Evolutionary conservation across 2,888 invertebrate genomes (phyloP).

Genomic region (Geotrupes spiniger): DNA sequence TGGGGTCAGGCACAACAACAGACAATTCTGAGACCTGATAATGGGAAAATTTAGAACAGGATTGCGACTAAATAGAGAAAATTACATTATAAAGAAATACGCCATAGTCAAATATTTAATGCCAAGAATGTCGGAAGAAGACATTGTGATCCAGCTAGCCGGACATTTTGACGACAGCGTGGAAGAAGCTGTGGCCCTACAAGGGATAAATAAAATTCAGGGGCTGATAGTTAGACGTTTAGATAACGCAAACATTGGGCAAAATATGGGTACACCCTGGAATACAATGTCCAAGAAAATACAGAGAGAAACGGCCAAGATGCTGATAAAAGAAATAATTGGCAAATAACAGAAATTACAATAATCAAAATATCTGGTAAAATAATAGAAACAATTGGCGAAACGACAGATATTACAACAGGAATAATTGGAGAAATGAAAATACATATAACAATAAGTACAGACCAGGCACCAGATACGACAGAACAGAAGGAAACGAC

Average conservation of each 20-base stretch:
- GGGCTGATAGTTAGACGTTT: not conserved
- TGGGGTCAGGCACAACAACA: not conserved
- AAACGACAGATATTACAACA: no score
- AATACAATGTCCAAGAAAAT: no score
- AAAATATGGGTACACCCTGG: no score
- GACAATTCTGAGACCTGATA: not conserved
- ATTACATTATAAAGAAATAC: not conserved
- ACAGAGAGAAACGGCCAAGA: no score
- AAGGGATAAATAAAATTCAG: not conserved
- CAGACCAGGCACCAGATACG: no score
- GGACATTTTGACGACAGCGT: not conserved
- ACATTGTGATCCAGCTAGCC: not conserved
- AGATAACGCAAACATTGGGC: not conserved
- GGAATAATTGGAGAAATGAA: not conserved
- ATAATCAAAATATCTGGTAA: no score
- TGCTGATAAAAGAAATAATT: no score
- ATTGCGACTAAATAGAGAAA: not conserved
- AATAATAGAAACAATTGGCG: no score
- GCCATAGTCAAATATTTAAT: not conserved
- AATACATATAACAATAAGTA: not conserved
- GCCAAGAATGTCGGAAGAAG: not conserved
- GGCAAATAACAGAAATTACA: no score
- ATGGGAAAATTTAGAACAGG: not conserved
- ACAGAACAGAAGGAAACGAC: no score
- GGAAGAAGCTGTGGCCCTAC: not conserved